Evolutionary conservation across 2,797 vertebrate species (phyloP).

Genomic region (Scolopax rusticola): DNA sequence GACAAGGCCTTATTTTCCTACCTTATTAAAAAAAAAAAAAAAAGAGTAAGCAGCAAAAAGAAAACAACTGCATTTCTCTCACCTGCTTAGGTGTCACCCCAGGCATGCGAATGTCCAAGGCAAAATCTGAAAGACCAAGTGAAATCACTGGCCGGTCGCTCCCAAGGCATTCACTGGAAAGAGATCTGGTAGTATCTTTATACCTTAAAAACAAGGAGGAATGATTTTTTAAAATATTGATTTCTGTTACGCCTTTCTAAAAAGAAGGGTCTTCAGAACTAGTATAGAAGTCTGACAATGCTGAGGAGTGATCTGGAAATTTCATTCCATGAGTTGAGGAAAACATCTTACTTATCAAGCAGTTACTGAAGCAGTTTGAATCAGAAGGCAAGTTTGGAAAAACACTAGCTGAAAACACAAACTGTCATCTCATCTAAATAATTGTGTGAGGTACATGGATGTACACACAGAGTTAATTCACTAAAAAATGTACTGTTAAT

Average conservation of each 20-base stretch:
- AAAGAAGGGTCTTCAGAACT: not conserved
- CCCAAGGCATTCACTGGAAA: conserved; percentile 85
- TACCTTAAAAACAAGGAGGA: conserved; percentile 77
- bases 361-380: not conserved
- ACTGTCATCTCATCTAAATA: not conserved
- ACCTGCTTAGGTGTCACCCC: conserved; percentile 88
- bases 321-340: not conserved
- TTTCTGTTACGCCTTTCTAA: not conserved
- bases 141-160: conserved; percentile 76
- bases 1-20: not conserved
- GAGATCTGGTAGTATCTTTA: conserved; percentile 80
- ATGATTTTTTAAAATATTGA: not conserved
- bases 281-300: not conserved
- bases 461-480: not conserved
- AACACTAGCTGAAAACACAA: not conserved
- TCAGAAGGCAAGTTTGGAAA: not conserved
- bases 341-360: not conserved
- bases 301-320: not conserved
- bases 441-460: not conserved
- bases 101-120: conserved; percentile 91
- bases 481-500: not conserved
- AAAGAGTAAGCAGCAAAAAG: not conserved
- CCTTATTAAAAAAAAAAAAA: not conserved
- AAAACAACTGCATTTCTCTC: conserved; percentile 57
- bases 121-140: conserved; percentile 87